Evolutionary conservation across 2,888 invertebrate species (phyloP).

Genomic region (Polydesmus complanatus): DNA sequence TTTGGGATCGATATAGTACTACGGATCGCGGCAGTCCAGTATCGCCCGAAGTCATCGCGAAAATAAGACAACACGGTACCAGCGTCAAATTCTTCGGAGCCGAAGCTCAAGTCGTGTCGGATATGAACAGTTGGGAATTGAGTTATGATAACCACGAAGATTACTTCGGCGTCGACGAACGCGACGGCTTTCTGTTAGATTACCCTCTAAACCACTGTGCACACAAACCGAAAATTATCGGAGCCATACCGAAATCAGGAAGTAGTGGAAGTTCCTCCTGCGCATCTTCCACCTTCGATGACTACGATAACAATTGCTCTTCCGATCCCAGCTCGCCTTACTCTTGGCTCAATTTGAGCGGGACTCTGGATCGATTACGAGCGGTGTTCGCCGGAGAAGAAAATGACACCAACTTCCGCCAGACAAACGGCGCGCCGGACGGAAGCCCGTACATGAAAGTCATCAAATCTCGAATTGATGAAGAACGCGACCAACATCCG

Average conservation of each 20-base stretch:
- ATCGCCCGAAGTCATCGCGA: constrained; percentile 57
- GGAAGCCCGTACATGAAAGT: neutral
- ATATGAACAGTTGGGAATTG: constrained; percentile 29
- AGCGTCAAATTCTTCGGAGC: constrained; percentile 81
- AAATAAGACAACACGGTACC: constrained; percentile 77
- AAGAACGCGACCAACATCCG: neutral
- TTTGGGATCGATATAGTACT: neutral
- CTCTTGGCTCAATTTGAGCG: neutral
- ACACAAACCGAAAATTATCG: constrained; percentile 15
- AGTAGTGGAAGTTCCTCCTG: neutral
- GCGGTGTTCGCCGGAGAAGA: neutral
- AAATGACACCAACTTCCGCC: neutral
- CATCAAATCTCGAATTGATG: neutral
- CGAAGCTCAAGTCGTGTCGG: constrained; percentile 53
- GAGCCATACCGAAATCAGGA: constrained; percentile 4
- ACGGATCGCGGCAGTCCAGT: constrained; percentile 22
- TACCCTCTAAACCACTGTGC: neutral
- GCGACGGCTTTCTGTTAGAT: neutral
- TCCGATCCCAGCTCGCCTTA: neutral
- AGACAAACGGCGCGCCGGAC: neutral
- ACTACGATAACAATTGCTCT: neutral
- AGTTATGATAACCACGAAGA: neutral
- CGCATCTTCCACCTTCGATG: neutral
- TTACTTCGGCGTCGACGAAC: neutral
- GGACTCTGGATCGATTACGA: neutral